These are phyloP conservation scores for Physella acuta DNA, from an alignment of 1,140 invertebrate genomes.

Conservation along the genomic window DNA sequence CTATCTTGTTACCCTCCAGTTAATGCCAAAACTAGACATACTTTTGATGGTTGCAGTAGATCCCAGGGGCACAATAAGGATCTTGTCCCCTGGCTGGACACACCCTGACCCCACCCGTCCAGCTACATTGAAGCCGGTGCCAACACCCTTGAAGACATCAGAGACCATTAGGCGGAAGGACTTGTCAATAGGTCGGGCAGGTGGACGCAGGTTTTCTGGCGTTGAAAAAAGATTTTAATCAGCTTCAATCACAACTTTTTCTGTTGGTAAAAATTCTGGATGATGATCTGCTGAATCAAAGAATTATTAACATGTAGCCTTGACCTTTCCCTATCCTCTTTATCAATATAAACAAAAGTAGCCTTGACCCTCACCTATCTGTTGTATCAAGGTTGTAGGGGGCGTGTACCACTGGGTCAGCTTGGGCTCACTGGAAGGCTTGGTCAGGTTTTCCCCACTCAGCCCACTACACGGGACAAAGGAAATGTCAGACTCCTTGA, in stretches of 20 bases:
- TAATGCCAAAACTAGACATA: conserved; percentile 28
- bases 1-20: neutral
- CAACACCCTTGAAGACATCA: conserved; percentile 92
- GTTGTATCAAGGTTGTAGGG: conserved; percentile 78
- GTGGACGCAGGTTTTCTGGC: conserved; percentile 58
- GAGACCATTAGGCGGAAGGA: conserved; percentile 85
- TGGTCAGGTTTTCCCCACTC: conserved; percentile 86
- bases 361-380: conserved; percentile 78
- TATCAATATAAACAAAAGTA: too few relatives aligned
- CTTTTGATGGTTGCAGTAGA: conserved; percentile 55
- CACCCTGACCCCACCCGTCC: conserved; percentile 90
- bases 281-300: too few relatives aligned
- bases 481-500: conserved; percentile 81
- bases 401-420: conserved; percentile 78
- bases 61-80: conserved; percentile 79
- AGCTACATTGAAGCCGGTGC: conserved; percentile 76
- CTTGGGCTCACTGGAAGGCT: conserved; percentile 68
- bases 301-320: too few relatives aligned
- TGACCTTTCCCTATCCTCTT: too few relatives aligned
- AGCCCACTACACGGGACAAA: conserved; percentile 96
- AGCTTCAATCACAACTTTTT: too few relatives aligned
- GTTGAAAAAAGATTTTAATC: conserved; percentile 49
- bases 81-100: conserved; percentile 80
- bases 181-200: conserved; percentile 76
- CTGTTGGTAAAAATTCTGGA: too few relatives aligned